phyloP scores from a whole-genome alignment of 2,797 vertebrate species.

The Vespertilio murinus region DNA sequence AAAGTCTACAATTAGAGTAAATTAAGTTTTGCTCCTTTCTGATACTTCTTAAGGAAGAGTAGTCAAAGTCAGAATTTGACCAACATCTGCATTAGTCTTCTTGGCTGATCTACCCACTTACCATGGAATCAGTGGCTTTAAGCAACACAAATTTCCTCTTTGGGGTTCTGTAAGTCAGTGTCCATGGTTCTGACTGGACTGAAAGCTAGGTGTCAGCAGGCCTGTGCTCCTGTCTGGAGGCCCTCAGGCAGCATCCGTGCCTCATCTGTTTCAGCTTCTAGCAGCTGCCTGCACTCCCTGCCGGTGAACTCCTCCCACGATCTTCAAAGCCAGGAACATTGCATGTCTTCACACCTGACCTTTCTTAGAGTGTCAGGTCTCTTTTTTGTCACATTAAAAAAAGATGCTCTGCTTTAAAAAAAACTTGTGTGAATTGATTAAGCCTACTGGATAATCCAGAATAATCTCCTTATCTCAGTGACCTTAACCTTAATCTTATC shows the following conservation, averaged over 20 bases:
- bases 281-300: not conserved
- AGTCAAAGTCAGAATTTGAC: not conserved
- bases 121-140: not conserved
- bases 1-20: slow-evolving; percentile 24
- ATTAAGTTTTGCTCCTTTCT: not conserved
- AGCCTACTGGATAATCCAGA: not conserved
- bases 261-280: not conserved
- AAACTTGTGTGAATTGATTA: not conserved
- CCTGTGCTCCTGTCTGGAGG: not conserved
- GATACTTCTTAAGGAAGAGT: not conserved
- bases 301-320: not conserved
- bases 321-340: not conserved
- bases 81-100: not conserved
- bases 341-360: not conserved
- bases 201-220: not conserved
- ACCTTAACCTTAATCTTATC: not conserved
- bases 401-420: not conserved
- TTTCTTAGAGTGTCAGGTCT: not conserved
- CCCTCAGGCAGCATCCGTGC: not conserved
- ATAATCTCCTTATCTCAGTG: not conserved
- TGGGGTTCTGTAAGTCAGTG: not conserved
- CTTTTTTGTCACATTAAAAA: not conserved
- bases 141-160: not conserved
- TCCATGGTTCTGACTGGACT: not conserved
- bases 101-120: not conserved